A percentile compares a stretch with the other conserved stretches of the same genome.
Evolutionary conservation across 2,113 vertebrate species (phyloP).

Genomic region (Agelaius tricolor): DNA sequence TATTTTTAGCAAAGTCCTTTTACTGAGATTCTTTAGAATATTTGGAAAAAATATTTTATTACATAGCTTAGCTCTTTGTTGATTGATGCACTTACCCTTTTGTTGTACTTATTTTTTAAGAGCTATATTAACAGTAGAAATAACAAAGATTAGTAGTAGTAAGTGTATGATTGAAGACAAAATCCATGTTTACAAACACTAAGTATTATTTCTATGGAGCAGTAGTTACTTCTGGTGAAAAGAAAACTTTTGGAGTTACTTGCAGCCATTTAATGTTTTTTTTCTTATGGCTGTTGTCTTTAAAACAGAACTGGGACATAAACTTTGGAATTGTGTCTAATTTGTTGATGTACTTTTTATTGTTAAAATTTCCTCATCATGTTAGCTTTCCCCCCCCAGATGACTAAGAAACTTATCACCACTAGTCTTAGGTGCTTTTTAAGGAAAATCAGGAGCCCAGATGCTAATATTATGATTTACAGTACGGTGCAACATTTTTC

Average conservation of each 20-base stretch:
- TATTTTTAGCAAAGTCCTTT: neutral
- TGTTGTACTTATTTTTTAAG: neutral
- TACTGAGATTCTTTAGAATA: neutral
- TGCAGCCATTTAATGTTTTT: neutral
- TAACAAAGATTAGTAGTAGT: neutral
- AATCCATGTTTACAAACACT: neutral
- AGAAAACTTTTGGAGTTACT: neutral
- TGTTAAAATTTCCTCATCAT: neutral
- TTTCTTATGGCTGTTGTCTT: neutral
- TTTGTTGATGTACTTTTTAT: neutral
- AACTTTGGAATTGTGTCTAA: neutral
- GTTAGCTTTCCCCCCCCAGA: neutral
- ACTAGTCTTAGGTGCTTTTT: neutral
- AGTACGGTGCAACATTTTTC: neutral
- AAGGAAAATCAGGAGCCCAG: neutral
- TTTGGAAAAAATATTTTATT: neutral
- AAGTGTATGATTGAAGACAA: neutral
- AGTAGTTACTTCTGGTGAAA: neutral
- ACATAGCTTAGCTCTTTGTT: neutral
- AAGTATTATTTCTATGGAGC: neutral
- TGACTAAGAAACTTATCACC: neutral
- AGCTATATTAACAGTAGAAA: neutral
- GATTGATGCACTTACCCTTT: neutral
- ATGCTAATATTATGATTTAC: neutral
- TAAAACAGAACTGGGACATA: neutral